These are phyloP conservation scores for Hypocryptadius cinnamomeus DNA, from an alignment of 2,113 vertebrate genomes.

Conservation along the genomic window DNA sequence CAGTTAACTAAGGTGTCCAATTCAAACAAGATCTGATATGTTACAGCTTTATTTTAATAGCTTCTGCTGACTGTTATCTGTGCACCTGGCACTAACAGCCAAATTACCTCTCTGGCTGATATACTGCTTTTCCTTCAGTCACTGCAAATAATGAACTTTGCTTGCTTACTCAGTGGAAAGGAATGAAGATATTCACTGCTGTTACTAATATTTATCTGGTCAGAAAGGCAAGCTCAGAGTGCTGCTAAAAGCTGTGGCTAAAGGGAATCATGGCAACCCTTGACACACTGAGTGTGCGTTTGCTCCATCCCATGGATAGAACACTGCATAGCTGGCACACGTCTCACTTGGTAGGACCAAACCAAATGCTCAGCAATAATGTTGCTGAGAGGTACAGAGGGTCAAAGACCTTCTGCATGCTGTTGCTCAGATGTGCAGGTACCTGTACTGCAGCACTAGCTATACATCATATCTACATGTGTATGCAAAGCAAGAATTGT, in stretches of 20 bases:
- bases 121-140: neutral
- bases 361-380: neutral
- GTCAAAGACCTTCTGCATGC: neutral
- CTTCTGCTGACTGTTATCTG: neutral
- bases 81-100: neutral
- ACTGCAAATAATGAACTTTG: neutral
- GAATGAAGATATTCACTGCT: neutral
- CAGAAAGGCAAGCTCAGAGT: neutral
- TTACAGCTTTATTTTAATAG: constrained; percentile 11
- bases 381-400: neutral
- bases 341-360: neutral
- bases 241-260: neutral
- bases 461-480: neutral
- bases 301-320: neutral
- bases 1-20: neutral
- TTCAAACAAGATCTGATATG: neutral
- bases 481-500: neutral
- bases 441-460: neutral
- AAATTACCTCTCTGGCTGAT: neutral
- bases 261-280: neutral
- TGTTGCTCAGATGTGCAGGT: neutral
- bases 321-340: neutral
- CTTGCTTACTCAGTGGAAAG: neutral
- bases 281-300: neutral
- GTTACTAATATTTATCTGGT: neutral